phyloP scores from a whole-genome alignment of 2,797 vertebrate genomes.

The Neomorphus geoffroyi region DNA sequence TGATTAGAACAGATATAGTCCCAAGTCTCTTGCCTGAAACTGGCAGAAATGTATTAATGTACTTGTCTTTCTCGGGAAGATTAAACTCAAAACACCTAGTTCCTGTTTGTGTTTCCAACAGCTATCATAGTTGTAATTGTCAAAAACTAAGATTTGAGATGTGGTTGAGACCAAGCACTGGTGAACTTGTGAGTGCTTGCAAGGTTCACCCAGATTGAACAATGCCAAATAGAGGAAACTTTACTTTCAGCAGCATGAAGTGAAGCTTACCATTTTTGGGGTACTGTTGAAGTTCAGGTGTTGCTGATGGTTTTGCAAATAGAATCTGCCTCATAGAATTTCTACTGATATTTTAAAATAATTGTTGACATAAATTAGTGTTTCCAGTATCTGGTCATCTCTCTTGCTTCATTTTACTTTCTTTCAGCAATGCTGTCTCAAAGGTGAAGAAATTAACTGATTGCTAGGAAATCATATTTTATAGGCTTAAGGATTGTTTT shows the following conservation, averaged over 20 bases:
- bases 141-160: not conserved
- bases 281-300: not conserved
- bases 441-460: not conserved
- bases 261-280: not conserved
- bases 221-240: slow-evolving; percentile 39
- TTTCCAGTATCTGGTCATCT: not conserved
- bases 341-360: not conserved
- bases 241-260: not conserved
- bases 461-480: not conserved
- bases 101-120: not conserved
- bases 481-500: not conserved
- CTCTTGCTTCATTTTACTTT: not conserved
- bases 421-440: not conserved
- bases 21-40: not conserved
- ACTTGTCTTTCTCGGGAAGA: no score
- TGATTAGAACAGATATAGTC: not conserved
- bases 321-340: not conserved
- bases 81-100: not conserved
- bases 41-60: not conserved
- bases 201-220: not conserved
- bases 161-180: not conserved
- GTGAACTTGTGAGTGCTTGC: not conserved
- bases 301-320: not conserved
- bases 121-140: not conserved
- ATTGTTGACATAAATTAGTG: not conserved